Evolutionary conservation across 1,140 invertebrate genomes (phyloP), one percentile per base, ranked within the genome.

Genomic region (Macrostomum lignano): DNA sequence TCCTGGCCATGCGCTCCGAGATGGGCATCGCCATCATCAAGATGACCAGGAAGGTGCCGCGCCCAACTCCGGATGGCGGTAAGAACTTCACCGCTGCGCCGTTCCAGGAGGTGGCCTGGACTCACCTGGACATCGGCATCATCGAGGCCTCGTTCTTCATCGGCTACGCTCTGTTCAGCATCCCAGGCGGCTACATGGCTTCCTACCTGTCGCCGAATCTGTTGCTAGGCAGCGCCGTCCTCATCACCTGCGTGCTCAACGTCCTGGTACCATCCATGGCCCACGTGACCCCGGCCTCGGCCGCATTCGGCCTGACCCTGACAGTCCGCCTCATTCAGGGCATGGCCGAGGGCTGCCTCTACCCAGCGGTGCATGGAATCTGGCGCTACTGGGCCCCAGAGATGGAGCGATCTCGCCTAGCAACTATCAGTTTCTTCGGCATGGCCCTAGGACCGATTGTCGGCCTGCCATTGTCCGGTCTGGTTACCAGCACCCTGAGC

Each of bases 371-470:
- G 3, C 32, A 33, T 22, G 14, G 13, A 14, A 10, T 33, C 11
- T 14, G 13, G 10, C 13, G 32, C 10, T 33, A 33, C 26, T 33
- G 32, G 32, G 3, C 32, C 17, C 32, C 32, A 33, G 10, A 33
- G 15, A 14, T 11, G n/a, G 32, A 33, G 17, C 6, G 32, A 24
- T 17, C 11, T 19, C 24, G 19, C 24, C 6, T 33, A 5, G 20
- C 26, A 7, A n/a, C 32, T 3, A 20, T 33, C n/a, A 10, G 14
- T 5, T 21, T 33, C 10, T 33, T 33, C 5, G 32, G 32, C 17
- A 33, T 20, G 22, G 13, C 32, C n/a, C 4, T 33, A 4, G 32
- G 32, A 33, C 32, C 32, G 20, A 33, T 33, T 21, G 26, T 33
- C 5, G 32, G 32, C 10, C 26, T 15, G 24, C 32, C 32, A 30